phyloP scores from a whole-genome alignment of 2,797 vertebrate species.

The Anas acuta region DNA sequence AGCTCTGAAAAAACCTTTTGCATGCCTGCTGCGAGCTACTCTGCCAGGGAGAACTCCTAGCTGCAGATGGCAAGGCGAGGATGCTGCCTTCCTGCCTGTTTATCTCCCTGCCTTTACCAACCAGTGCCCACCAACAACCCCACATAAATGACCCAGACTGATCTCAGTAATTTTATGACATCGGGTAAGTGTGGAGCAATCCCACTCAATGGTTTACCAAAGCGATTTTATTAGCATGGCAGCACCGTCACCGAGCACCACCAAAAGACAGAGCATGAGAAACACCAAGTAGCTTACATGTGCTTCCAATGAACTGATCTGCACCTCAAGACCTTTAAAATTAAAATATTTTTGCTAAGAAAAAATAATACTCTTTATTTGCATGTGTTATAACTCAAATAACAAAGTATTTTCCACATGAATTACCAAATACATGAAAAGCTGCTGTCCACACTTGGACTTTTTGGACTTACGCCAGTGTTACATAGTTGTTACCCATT shows the following conservation, averaged over 20 bases:
- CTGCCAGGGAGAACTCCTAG: not conserved
- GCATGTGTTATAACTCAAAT: not conserved
- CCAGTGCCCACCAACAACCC: not conserved
- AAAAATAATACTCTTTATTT: not conserved
- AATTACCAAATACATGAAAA: not conserved
- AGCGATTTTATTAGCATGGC: not conserved
- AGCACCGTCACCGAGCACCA: not conserved
- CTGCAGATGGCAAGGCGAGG: fast-evolving
- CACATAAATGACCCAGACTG: not conserved
- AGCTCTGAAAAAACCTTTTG: not conserved
- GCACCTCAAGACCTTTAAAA: not conserved
- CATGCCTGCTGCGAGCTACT: not conserved
- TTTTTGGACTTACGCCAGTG: not conserved
- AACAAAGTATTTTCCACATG: not conserved
- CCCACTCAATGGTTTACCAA: not conserved
- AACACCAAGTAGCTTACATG: not conserved
- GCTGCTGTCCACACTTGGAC: not conserved
- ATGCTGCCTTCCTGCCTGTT: not conserved
- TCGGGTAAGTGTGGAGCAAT: not conserved
- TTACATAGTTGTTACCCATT: fast-evolving
- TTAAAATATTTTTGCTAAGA: not conserved
- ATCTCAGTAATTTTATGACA: not conserved
- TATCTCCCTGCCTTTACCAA: not conserved
- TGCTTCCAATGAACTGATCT: not conserved
- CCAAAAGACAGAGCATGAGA: not conserved